Conservation (phyloP, 2,888 invertebrate genomes). For the Agonopterix arenella region DNA sequence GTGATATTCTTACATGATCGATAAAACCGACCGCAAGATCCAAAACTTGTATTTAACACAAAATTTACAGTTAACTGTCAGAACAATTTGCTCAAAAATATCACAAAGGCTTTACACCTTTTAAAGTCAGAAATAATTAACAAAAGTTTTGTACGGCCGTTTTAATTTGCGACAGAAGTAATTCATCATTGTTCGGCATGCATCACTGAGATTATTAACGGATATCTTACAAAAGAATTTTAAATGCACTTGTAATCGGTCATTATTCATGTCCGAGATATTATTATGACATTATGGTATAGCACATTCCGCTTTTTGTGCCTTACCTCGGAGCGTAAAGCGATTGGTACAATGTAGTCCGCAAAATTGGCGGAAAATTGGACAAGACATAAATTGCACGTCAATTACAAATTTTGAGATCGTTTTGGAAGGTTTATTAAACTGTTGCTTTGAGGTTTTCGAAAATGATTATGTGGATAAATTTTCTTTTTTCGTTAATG, state of each 20-base stretch:
- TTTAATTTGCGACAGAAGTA: conserved; percentile 28
- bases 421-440: conserved; percentile 24
- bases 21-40: too few relatives aligned
- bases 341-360: conserved; percentile 32
- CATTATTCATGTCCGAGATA: conserved; percentile 42
- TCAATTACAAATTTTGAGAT: conserved; percentile 26
- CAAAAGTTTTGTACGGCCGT: conserved; percentile 16
- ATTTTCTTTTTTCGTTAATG: conserved; percentile 21
- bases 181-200: conserved; percentile 35
- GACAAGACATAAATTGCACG: conserved; percentile 25
- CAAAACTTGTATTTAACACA: not conserved
- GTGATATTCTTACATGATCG: too few relatives aligned
- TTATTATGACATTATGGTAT: conserved; percentile 44
- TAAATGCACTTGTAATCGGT: conserved; percentile 41
- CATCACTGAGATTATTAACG: conserved; percentile 28
- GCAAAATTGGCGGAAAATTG: conserved; percentile 67
- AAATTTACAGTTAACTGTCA: not conserved
- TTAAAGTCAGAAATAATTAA: conserved; percentile 17
- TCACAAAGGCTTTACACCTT: conserved; percentile 1
- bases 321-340: conserved; percentile 19
- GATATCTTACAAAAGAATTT: conserved; percentile 35
- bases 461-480: conserved; percentile 17
- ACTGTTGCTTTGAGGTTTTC: conserved; percentile 18
- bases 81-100: not conserved
- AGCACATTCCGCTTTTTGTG: conserved; percentile 35